phyloP scores from a whole-genome alignment of 2,113 vertebrate species.

The Toxotes jaculatrix region DNA sequence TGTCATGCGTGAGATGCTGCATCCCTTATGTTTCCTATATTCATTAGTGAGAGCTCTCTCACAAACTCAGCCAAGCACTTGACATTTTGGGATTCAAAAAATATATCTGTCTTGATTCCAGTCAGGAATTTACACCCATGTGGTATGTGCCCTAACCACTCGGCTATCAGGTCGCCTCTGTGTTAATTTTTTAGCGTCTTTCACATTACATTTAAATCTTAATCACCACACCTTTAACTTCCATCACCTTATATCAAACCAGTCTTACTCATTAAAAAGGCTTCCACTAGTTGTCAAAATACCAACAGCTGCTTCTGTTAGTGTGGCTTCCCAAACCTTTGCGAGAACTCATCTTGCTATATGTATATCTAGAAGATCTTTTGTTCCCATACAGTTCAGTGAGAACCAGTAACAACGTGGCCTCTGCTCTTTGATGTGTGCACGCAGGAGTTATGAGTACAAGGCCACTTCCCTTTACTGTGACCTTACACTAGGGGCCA shows the following conservation, averaged over 20 bases:
- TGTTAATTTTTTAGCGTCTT: not conserved
- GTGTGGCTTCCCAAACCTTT: not conserved
- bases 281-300: conserved; percentile 5
- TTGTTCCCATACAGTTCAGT: conserved; percentile 66
- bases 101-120: not conserved
- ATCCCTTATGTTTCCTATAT: conserved; percentile 29
- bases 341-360: not conserved
- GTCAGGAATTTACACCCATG: too few relatives aligned
- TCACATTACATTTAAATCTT: not conserved
- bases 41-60: not conserved
- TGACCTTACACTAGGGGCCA: conserved; percentile 72
- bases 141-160: too few relatives aligned
- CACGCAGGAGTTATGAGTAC: conserved; percentile 71
- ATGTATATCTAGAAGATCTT: conserved; percentile 17
- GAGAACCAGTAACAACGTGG: conserved; percentile 46
- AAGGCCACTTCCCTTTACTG: conserved; percentile 77
- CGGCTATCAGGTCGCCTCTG: too few relatives aligned
- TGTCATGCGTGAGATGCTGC: conserved; percentile 26
- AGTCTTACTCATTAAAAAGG: not conserved
- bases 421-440: conserved; percentile 75
- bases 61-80: not conserved
- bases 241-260: not conserved
- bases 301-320: not conserved
- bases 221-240: not conserved
- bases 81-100: conserved; percentile 2